Evolutionary conservation across 2,113 vertebrate genomes (phyloP), one percentile per base, ranked within the genome.

Genomic region (Dendropsophus ebraccatus): DNA sequence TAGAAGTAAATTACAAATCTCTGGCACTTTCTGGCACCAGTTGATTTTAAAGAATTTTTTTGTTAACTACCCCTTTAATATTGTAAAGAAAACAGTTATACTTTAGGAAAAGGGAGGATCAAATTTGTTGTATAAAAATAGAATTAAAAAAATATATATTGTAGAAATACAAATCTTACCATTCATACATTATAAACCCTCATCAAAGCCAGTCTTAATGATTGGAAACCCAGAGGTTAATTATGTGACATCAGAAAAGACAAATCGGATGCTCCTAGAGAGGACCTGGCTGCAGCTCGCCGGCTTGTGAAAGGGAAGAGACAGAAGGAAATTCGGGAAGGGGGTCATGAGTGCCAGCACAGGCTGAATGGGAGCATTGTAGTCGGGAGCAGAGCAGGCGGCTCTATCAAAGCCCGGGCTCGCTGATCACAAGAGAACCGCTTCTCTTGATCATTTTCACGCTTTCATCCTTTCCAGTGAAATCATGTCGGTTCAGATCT

Each of bases 371-470:
- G 90, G 92, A 67, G 90, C 93, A 94, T 96, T 96, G 95, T 96
- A 88, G 88, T 88, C 89, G 88, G 88, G 91, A 94, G 91, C 94
- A 90, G 93, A 94, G 94, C 92, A 89, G 89, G 87, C 92, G 91
- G 92, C 93, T 91, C 91, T 94, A 95, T 96, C 96, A 96, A 96
- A 97, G 94, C 88, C 82, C 90, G 90, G 89, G 90, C 91, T 92
- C 88, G 90, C 92, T 91, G 94, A 96, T 96, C 94, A 95, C 91
- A 95, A 93, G 91, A 93, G 82, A 79, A 91, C 94, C 94, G 93
- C 91, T 88, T 90, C 92, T 92, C 94, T 96, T 96, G 94, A 96
- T 97, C 96, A 96, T 92, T 95, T 96, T 95, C 96, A 95, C 88
- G 92, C 94, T 93, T 96, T 93, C 90, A 91, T 95, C 88, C 88